Conservation (phyloP, 2,797 vertebrate species). For the Falco novaeseelandiae region DNA sequence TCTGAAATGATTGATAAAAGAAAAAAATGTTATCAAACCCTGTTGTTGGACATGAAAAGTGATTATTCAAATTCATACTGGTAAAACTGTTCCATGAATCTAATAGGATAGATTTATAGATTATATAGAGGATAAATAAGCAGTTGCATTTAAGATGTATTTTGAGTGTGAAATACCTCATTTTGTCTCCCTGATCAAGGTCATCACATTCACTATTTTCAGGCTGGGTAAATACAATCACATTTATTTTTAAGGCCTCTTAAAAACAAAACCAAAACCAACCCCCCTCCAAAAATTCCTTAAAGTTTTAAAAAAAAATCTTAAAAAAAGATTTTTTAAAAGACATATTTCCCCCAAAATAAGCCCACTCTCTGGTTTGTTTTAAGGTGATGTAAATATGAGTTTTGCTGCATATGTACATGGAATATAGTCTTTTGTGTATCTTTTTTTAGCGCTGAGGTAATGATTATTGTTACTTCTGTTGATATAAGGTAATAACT, state of each 20-base stretch:
- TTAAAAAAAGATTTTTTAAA: neutral
- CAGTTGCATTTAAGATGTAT: neutral
- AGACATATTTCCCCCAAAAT: rapidly evolving
- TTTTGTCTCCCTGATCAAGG: neutral
- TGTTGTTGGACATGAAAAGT: neutral
- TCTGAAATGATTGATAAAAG: neutral
- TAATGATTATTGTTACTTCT: neutral
- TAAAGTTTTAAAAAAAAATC: neutral
- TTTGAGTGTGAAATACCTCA: neutral
- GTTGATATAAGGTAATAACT: neutral
- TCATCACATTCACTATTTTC: neutral
- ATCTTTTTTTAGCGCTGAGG: neutral
- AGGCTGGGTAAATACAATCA: neutral
- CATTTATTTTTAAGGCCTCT: neutral
- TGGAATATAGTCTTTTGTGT: neutral
- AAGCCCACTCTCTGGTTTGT: rapidly evolving
- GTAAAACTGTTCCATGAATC: neutral
- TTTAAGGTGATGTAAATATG: neutral
- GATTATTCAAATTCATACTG: neutral
- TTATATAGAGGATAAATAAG: neutral
- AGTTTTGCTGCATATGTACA: neutral
- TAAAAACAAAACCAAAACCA: neutral
- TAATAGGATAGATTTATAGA: neutral
- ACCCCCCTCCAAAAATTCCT: neutral
- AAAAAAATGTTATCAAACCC: neutral